These are phyloP conservation scores for Ammospiza caudacuta DNA, from an alignment of 2,113 vertebrate species.

Conservation along the genomic window DNA sequence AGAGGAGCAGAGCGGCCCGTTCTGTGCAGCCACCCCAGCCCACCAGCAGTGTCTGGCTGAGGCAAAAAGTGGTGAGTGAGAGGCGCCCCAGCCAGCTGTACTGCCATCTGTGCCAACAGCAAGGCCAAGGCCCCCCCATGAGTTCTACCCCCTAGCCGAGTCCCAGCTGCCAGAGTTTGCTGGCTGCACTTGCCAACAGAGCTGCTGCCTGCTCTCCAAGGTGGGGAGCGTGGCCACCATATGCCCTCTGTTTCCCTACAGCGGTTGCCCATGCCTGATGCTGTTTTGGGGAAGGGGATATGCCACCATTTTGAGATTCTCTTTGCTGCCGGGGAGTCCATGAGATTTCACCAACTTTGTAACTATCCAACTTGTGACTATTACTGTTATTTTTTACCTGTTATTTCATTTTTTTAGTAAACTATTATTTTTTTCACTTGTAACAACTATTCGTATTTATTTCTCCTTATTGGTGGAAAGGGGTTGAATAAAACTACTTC, in stretches of 20 bases:
- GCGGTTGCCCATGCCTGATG: fast-evolving
- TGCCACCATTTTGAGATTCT: not conserved
- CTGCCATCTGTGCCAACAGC: not conserved
- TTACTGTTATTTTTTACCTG: not conserved
- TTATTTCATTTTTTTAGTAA: not conserved
- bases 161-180: not conserved
- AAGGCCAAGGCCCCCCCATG: not conserved
- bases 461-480: not conserved
- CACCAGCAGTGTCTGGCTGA: not conserved
- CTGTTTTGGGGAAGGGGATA: too few species aligned
- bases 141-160: too few species aligned
- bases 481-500: not conserved
- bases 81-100: not conserved
- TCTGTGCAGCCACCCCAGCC: not conserved
- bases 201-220: not conserved
- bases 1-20: not conserved
- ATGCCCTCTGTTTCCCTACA: not conserved
- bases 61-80: fast-evolving
- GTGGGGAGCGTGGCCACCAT: fast-evolving
- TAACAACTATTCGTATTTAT: not conserved
- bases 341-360: not conserved
- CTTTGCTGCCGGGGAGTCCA: fast-evolving
- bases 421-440: not conserved
- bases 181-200: not conserved
- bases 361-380: not conserved